These are phyloP conservation scores for Tamias sibiricus DNA, from an alignment of 2,113 vertebrate genomes.

Conservation along the genomic window DNA sequence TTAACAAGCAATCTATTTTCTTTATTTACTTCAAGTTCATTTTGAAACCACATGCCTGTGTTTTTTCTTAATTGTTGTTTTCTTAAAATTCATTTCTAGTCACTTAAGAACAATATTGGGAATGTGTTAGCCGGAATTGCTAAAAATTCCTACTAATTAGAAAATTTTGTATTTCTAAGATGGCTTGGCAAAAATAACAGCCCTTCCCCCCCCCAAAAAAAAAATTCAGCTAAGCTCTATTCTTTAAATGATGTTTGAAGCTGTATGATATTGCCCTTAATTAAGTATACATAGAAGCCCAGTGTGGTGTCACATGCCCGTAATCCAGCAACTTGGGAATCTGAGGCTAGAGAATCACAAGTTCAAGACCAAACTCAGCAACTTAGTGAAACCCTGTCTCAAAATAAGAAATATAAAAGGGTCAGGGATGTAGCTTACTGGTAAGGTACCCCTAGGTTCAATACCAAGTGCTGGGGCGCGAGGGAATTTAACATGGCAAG, in stretches of 20 bases:
- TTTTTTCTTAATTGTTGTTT: neutral
- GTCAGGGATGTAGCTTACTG: too few relatives aligned
- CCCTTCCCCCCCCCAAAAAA: neutral
- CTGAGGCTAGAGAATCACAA: too few relatives aligned
- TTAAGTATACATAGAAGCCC: neutral
- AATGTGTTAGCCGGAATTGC: slow-evolving; percentile 30
- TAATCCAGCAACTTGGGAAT: too few relatives aligned
- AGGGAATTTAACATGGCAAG: neutral
- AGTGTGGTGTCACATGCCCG: too few relatives aligned
- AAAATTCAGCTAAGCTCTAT: neutral
- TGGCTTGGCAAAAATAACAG: slow-evolving; percentile 27
- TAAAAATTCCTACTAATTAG: neutral
- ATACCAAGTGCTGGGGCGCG: too few relatives aligned
- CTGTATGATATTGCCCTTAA: slow-evolving; percentile 18
- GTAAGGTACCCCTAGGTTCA: too few relatives aligned
- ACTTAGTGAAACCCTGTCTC: too few relatives aligned
- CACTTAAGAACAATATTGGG: neutral
- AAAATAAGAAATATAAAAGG: too few relatives aligned
- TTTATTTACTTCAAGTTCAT: neutral
- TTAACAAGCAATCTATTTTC: neutral
- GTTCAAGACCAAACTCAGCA: too few relatives aligned
- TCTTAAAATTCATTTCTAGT: slow-evolving; percentile 20
- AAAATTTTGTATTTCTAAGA: slow-evolving; percentile 34
- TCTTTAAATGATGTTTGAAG: slow-evolving; percentile 11
- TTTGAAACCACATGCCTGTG: neutral